Conservation (phyloP, 1,140 invertebrate genomes). For the Drosophila triauraria region DNA sequence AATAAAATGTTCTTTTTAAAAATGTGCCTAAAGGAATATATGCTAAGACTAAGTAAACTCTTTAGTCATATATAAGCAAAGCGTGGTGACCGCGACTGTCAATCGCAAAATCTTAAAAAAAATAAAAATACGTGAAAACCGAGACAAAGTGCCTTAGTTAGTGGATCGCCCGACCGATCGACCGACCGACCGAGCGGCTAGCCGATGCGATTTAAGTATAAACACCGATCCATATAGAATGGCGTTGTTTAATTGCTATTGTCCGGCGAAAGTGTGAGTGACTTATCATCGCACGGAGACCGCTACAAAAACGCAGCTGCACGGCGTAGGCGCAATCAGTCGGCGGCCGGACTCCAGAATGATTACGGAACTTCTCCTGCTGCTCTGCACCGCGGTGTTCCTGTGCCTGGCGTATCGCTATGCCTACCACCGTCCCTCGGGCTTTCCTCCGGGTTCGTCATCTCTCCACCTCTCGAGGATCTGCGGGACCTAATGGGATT, state of each 20-base stretch:
- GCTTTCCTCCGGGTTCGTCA: slow-evolving; percentile 76
- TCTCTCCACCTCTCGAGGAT: background rate
- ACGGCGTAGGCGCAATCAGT: slow-evolving; percentile 37
- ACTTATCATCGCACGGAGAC: slow-evolving; percentile 26
- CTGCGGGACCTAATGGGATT: slow-evolving; percentile 6
- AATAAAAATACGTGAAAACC: background rate
- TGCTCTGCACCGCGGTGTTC: slow-evolving; percentile 35
- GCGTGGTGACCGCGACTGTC: slow-evolving; percentile 9
- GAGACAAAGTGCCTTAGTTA: slow-evolving; percentile 13
- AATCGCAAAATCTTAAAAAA: slow-evolving; percentile 4
- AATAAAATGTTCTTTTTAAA: too few species aligned
- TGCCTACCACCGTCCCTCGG: slow-evolving; percentile 51
- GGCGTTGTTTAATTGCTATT: slow-evolving; percentile 31
- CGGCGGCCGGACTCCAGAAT: slow-evolving; percentile 47
- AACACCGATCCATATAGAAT: slow-evolving; percentile 42
- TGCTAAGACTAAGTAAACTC: too few species aligned
- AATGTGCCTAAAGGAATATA: too few species aligned
- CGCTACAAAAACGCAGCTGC: slow-evolving; percentile 41
- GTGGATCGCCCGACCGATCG: slow-evolving; percentile 4
- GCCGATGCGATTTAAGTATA: slow-evolving; percentile 32
- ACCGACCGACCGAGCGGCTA: slow-evolving; percentile 7
- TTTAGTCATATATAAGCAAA: too few species aligned
- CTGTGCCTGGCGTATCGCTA: slow-evolving; percentile 68
- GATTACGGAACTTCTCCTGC: slow-evolving; percentile 63
- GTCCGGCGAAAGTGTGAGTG: slow-evolving; percentile 30